phyloP scores from a whole-genome alignment of 2,113 vertebrate species.

The Bettongia penicillata region DNA sequence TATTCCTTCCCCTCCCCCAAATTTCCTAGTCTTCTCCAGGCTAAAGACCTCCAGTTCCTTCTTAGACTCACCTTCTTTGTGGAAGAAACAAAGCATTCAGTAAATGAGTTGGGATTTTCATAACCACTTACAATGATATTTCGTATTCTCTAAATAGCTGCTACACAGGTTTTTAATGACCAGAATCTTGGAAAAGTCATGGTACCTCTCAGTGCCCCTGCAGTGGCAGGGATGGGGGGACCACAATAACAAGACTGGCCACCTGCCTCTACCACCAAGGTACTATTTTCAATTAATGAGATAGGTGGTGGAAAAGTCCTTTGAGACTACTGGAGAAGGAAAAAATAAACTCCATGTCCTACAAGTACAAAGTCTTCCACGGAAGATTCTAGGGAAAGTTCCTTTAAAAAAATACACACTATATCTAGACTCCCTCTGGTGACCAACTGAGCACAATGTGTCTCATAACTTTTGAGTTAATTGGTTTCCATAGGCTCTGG shows the following conservation, averaged over 20 bases:
- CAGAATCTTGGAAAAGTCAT: constrained; percentile 11
- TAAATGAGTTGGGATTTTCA: constrained; percentile 22
- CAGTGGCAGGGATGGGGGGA: constrained; percentile 4
- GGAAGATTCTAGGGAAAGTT: background rate
- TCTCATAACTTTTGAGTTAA: background rate
- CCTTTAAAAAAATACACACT: background rate
- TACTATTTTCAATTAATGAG: background rate
- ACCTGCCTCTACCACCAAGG: background rate
- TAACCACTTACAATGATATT: constrained; percentile 34
- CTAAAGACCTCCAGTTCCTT: background rate
- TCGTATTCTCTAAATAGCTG: constrained; percentile 34
- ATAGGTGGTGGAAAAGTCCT: background rate
- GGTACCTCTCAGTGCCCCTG: constrained; percentile 53
- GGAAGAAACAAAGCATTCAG: background rate
- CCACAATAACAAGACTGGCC: constrained; percentile 7
- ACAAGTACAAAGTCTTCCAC: background rate
- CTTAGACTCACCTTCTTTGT: constrained; percentile 6
- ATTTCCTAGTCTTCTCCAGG: background rate
- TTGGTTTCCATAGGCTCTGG: constrained; percentile 30
- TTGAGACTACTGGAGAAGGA: background rate
- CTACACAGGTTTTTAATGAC: constrained; percentile 55
- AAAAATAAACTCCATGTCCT: background rate
- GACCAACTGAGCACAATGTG: constrained; percentile 19
- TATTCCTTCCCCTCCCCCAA: background rate
- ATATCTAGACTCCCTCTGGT: constrained; percentile 55